These are phyloP conservation scores for Scaptomyza parva DNA, from an alignment of 2,888 invertebrate genomes.

Conservation along the genomic window DNA sequence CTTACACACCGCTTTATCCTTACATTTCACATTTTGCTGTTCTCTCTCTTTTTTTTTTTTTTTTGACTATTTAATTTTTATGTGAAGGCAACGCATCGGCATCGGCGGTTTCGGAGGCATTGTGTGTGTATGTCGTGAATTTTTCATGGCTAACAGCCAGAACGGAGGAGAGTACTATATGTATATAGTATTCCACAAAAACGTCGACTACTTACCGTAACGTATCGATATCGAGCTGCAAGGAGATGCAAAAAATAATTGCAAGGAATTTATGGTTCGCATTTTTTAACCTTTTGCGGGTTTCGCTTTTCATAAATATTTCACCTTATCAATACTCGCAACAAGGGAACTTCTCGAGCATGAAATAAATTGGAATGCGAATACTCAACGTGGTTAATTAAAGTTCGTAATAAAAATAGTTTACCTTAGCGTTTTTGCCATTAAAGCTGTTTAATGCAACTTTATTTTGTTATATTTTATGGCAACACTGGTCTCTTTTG, in stretches of 20 bases:
- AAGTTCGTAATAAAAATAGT: not conserved
- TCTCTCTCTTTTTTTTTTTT: conserved; percentile 59
- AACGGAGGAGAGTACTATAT: too few relatives aligned
- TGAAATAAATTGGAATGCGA: not conserved
- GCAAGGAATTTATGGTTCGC: not conserved
- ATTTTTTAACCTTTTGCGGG: not conserved
- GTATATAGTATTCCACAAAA: conserved; percentile 24
- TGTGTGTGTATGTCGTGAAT: conserved; percentile 21
- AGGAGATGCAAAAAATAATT: not conserved
- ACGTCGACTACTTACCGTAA: conserved; percentile 7
- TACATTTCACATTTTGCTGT: too few relatives aligned
- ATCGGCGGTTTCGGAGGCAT: too few relatives aligned
- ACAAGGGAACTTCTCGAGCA: not conserved
- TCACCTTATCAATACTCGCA: not conserved
- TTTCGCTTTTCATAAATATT: not conserved
- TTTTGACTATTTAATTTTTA: conserved; percentile 54
- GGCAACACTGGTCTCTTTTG: too few relatives aligned
- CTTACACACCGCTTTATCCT: not conserved
- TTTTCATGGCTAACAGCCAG: conserved; percentile 23
- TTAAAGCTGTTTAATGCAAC: too few relatives aligned
- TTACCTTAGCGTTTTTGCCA: not conserved
- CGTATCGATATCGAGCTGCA: conserved; percentile 10
- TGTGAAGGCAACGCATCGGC: conserved; percentile 22
- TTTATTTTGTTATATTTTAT: too few relatives aligned
- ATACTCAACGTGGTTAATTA: not conserved